These are phyloP conservation scores for Saturnia japonica DNA, from an alignment of 2,888 invertebrate genomes.

Conservation along the genomic window DNA sequence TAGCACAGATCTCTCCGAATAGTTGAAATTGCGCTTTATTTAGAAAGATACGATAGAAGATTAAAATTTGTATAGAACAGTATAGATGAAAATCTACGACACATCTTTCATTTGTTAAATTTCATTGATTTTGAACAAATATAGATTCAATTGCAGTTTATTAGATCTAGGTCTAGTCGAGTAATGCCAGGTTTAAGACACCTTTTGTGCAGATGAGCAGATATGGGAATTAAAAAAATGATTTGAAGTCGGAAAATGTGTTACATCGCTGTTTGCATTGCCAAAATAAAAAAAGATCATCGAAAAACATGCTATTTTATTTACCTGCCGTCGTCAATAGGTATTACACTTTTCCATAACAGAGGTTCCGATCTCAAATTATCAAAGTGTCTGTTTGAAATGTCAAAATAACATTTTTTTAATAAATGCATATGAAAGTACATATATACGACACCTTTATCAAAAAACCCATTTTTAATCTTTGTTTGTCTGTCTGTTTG, in stretches of 20 bases:
- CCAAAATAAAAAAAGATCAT: conserved; percentile 55
- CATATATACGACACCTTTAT: too few relatives aligned
- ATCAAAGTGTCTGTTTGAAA: too few relatives aligned
- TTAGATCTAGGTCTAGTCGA: not conserved
- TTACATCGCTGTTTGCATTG: conserved; percentile 57
- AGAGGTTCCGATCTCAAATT: not conserved
- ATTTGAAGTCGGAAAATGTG: conserved; percentile 42
- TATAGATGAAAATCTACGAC: not conserved
- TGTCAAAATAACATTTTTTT: too few relatives aligned
- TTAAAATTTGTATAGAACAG: not conserved
- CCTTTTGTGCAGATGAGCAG: not conserved
- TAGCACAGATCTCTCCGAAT: not conserved
- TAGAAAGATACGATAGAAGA: not conserved
- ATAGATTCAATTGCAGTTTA: not conserved
- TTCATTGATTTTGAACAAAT: too few relatives aligned
- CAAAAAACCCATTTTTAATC: too few relatives aligned
- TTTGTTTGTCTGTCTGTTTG: too few relatives aligned
- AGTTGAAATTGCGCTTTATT: not conserved
- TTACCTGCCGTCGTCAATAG: conserved; percentile 14
- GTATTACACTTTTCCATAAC: not conserved
- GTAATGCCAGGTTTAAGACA: not conserved
- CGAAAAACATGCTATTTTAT: conserved; percentile 29
- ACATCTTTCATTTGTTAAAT: too few relatives aligned
- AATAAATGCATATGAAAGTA: too few relatives aligned
- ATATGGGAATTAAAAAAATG: conserved; percentile 33